Evolutionary conservation across 2,113 vertebrate genomes (phyloP), one percentile per base, ranked within the genome.

Genomic region (Isichthys henryi): DNA sequence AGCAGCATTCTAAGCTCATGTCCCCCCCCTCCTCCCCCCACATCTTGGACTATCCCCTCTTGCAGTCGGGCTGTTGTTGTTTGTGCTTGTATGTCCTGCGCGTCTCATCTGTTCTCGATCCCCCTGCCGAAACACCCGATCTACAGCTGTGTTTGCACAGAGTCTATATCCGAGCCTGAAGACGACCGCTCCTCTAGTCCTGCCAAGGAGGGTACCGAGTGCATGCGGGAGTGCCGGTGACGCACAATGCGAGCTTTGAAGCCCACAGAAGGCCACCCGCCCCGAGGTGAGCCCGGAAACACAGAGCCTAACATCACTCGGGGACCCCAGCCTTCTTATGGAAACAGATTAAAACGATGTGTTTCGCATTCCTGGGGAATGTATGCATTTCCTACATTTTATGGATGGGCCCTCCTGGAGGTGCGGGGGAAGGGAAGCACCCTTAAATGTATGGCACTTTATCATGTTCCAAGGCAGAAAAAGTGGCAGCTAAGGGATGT

Each of bases 371-470:
- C 74, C 70, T 88, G 66, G n/a, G 70, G 66, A 88, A 80, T 52
- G 70, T 50, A 50, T 89, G 88, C 74, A 53, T 89, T 82, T 89
- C 88, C 88, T 89, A 52, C 19, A 50, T 45, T 53, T 89, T n/a
- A 82, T 56, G 31, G 31, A 43, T 31, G 9, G 74, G 31, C 23
- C 62, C 45, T 19, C 43, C 45, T 46, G 9, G 39, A 70, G 13
- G 13, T 23, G 52, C 4, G n/a, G 46, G 39, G 58, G 87, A 39
- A 9, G 35, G 45, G 45, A n/a, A 45, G 27, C 13, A 1, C 48
- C 49, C 27, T 8, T 17, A 35, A 19, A 50, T 19, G 48, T 87
- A 19, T 27, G 13, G 31, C 2, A 13, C 85, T 84, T 48, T 46
- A 23, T 84, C 21, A 49, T n/a, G 82, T 48, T 11, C 39, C 49